Conservation (phyloP, 2,888 invertebrate species). For the Caenorhabditis japonica region DNA sequence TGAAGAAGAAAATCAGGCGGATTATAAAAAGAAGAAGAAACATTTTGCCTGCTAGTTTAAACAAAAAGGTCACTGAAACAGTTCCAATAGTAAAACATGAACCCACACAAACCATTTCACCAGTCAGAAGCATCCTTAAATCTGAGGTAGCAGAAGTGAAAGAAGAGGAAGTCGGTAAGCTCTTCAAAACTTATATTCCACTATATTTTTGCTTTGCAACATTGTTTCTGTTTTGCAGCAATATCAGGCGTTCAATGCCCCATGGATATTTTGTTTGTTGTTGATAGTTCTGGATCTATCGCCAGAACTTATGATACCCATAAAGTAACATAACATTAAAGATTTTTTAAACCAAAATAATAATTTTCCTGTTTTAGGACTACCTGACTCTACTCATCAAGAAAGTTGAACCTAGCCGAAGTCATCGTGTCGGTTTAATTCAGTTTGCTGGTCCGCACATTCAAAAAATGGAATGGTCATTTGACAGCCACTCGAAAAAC, state of each 20-base stretch:
- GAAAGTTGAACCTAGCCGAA: slow-evolving; percentile 56
- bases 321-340: slow-evolving; percentile 53
- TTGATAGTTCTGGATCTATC: slow-evolving; percentile 75
- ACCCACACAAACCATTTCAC: slow-evolving; percentile 33
- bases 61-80: slow-evolving; percentile 28
- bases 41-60: slow-evolving; percentile 18
- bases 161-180: slow-evolving; percentile 31
- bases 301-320: slow-evolving; percentile 71
- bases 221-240: neutral
- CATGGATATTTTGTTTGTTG: slow-evolving; percentile 72
- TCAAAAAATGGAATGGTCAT: slow-evolving; percentile 75
- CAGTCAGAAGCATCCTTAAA: slow-evolving; percentile 34
- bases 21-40: slow-evolving; percentile 54
- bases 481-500: slow-evolving; percentile 59
- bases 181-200: too few species aligned
- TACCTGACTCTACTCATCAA: slow-evolving; percentile 58
- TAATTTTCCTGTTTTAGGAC: slow-evolving; percentile 35
- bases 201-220: too few species aligned
- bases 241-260: slow-evolving; percentile 60
- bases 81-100: slow-evolving; percentile 28
- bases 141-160: slow-evolving; percentile 28
- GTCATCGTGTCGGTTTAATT: slow-evolving; percentile 72
- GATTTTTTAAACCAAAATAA: too few species aligned
- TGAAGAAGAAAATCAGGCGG: slow-evolving; percentile 41
- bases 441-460: slow-evolving; percentile 75